Evolutionary conservation across 2,888 invertebrate genomes (phyloP), one percentile per base, ranked within the genome.

Genomic region (Lochmaea crataegi): DNA sequence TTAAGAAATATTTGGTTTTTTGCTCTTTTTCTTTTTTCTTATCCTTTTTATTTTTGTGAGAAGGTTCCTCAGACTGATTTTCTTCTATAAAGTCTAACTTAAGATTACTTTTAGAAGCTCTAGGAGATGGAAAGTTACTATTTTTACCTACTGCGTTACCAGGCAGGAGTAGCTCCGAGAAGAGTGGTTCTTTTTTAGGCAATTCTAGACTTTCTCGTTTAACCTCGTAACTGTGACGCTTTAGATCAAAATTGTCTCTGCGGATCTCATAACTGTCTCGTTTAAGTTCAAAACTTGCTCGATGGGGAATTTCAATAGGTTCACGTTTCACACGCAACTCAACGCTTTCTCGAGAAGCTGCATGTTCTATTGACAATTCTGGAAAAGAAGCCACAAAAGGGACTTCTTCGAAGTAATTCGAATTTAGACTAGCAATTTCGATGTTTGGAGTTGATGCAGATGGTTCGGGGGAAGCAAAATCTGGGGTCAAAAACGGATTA

Each of bases 1-100:
- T 89, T 56, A 90, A 80, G 65, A 87, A 88, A 79, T 89, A 89
- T 78, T 89, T 90, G 0, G 87, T 86, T 77, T 88, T 89, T 22
- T 86, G 87, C n/a, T 85, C 85, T 69, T 80, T 80, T 14, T 80
- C 78, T 69, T 85, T 84, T 66, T 86, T 88, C 70, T 85, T 85
- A 26, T 84, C 82, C 75, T 85, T 85, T 58, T 80, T 80, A 9
- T 57, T 69, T 73, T 78, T 79, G 22, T 73, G 69, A 3, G 58
- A 18, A 18, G 57, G n/a, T 26, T 80, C 79, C 18, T 68, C 70
- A 1, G 73, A 51, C n/a, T 56, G 26, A 68, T 69, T 74, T 10
- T 75, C 73, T 7, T 71, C 68, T 7, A 67, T 68, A 65, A 71
- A 72, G 12, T 69, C 64, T 18, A 72, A 38, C 38, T 42, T 67